Evolutionary conservation across 2,113 vertebrate species (phyloP), one percentile per base, ranked within the genome.

Genomic region (Euleptes europaea): DNA sequence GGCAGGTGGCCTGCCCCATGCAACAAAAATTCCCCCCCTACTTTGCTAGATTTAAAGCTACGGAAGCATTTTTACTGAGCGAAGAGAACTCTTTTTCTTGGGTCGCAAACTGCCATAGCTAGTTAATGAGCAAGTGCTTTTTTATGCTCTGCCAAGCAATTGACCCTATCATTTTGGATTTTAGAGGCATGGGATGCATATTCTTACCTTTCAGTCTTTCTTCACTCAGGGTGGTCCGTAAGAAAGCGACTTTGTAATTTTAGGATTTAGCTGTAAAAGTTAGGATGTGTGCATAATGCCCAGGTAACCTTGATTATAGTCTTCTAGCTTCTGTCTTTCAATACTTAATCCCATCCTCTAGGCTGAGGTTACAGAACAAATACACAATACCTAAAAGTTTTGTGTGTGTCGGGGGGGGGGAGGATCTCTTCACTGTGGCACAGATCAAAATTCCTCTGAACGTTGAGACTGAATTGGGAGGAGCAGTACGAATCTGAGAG

Each of bases 341-440:
- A 57, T 47, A 47, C 73, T 63, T 49, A 49, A 80, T 40, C 70
- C 85, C 69, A 66, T 90, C 86, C 90, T 90, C 82, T 88, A 60
- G 69, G 70, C 90, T 84, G 75, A 87, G 87, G 78, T 91, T 86
- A 80, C 80, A 75, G 83, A 82, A 73, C 47, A 67, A 92, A 65
- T 71, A 44, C 74, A 72, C 14, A 3, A 40, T 51, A 44, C 78
- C 82, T 35, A 47, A 60, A 54, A 79, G 76, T 83, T 84, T 79
- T 74, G 42, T 31, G 19, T 38, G 69, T 47, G 47, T 47, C 5
- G 10, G 49, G 10, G 49, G 84, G 47, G 11, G 71, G 51, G 38
- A 78, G 40, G 8, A n/a, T 1, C 75, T 84, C 71, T 82, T 87
- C 69, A 54, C 84, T 60, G 84, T 86, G 15, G 67, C 51, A 5